A percentile compares a stretch with the other conserved stretches of the same genome.
Conservation (phyloP, 1,140 invertebrate species). For the Cyclina sinensis region DNA sequence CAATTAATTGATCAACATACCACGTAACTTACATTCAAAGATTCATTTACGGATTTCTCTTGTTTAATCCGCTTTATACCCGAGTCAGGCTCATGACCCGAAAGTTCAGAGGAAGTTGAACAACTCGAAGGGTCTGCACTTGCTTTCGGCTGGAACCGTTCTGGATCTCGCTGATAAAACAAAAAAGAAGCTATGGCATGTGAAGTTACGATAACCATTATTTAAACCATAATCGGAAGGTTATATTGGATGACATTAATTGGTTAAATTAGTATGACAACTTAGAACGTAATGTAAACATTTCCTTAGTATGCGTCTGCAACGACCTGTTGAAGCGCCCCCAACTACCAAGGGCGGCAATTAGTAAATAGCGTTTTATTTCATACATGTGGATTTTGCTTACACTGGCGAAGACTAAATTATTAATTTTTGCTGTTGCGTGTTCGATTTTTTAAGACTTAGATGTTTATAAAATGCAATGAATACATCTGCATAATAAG, state of each 20-base stretch:
- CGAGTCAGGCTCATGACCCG: not conserved
- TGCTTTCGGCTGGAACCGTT: not conserved
- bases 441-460: too few species aligned
- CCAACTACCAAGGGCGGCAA: too few species aligned
- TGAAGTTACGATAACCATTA: constrained; percentile 14
- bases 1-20: too few species aligned
- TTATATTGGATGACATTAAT: not conserved
- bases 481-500: too few species aligned
- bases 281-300: constrained; percentile 1
- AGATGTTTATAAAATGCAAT: too few species aligned
- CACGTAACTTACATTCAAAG: not conserved
- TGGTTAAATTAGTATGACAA: not conserved
- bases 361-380: too few species aligned
- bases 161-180: constrained; percentile 2
- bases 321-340: not conserved
- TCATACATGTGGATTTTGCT: too few species aligned
- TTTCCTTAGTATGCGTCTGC: constrained; percentile 31
- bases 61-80: constrained; percentile 3
- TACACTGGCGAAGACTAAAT: too few species aligned
- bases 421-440: too few species aligned
- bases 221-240: not conserved
- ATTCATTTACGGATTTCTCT: not conserved
- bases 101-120: constrained; percentile 19
- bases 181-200: constrained; percentile 40
- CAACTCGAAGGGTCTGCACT: not conserved